phyloP scores from a whole-genome alignment of 92 coral and sea anemone genomes.

The Epizoanthus illoricatus region DNA sequence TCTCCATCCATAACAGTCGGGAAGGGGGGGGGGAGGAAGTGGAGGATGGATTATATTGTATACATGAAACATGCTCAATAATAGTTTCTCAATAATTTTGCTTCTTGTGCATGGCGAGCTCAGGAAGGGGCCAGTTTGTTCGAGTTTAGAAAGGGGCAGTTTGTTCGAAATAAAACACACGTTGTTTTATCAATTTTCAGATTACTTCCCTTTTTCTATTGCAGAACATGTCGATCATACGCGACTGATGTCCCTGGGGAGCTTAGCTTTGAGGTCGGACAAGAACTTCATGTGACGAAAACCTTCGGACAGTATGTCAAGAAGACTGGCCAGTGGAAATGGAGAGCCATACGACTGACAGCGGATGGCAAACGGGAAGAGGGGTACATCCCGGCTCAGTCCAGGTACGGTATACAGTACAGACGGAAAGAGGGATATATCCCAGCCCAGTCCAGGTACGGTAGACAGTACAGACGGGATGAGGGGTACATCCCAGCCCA shows the following conservation, averaged over 20 bases:
- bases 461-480: no score
- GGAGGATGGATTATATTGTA: no score
- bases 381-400: conserved; percentile 10
- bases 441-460: no score
- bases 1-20: no score
- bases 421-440: no score
- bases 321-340: conserved; percentile 41
- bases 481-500: no score
- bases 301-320: conserved; percentile 38
- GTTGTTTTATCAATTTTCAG: background rate
- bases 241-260: conserved; percentile 26
- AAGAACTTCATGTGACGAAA: conserved; percentile 48
- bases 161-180: background rate
- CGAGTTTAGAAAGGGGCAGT: no score
- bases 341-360: conserved; percentile 40
- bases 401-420: no score
- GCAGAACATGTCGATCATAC: conserved; percentile 45
- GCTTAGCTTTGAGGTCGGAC: conserved; percentile 37
- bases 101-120: background rate
- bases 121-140: background rate
- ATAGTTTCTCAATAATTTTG: no score
- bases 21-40: no score
- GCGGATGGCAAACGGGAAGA: conserved; percentile 27
- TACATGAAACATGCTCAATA: no score
- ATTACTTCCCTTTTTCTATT: background rate